Evolutionary conservation across 2,888 invertebrate species (phyloP).

Genomic region (Leptarthrus brevirostris): DNA sequence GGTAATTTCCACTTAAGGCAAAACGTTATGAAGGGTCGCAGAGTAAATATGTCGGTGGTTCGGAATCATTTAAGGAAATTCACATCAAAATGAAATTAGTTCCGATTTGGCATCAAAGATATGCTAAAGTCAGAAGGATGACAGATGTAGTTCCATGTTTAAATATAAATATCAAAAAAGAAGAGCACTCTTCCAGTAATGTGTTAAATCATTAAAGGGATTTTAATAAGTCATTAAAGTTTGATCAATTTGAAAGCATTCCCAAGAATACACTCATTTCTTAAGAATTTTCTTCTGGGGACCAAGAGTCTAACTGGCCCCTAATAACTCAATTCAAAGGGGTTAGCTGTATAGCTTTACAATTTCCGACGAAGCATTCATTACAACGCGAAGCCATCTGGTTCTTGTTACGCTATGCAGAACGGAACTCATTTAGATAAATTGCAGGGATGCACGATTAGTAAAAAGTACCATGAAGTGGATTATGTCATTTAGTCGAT

Average conservation of each 20-base stretch:
- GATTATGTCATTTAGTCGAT: constrained; percentile 4
- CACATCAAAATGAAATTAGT: too few species aligned
- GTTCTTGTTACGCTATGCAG: background rate
- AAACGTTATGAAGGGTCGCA: too few species aligned
- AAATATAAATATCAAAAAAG: too few species aligned
- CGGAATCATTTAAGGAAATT: too few species aligned
- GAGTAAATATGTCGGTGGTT: too few species aligned
- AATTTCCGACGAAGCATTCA: background rate
- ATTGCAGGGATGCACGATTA: background rate
- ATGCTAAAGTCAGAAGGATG: too few species aligned
- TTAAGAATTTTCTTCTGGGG: background rate
- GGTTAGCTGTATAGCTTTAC: background rate
- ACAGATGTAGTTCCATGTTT: too few species aligned
- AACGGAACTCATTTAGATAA: background rate
- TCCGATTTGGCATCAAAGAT: too few species aligned
- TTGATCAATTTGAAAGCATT: background rate
- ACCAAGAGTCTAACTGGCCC: background rate
- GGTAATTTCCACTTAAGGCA: too few species aligned
- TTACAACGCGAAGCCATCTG: background rate
- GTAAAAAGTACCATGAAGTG: too few species aligned
- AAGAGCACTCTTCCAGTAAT: too few species aligned
- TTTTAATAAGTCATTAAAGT: background rate
- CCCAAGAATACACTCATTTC: background rate
- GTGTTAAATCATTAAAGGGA: too few species aligned
- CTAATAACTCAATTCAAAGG: background rate